Conservation (phyloP, 2,113 vertebrate species). For the Ahaetulla prasina region DNA sequence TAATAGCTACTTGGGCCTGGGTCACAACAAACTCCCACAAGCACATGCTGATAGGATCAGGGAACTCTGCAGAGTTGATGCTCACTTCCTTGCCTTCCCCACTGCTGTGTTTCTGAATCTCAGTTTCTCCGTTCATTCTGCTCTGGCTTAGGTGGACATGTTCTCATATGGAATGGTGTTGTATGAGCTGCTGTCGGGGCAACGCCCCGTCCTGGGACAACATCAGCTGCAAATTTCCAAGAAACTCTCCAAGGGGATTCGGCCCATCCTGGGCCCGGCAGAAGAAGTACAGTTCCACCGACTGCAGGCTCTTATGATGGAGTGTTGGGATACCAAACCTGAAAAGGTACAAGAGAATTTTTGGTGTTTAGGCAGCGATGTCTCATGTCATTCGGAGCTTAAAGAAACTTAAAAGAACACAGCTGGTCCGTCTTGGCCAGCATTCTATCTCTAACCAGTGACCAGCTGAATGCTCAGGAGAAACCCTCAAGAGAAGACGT, state of each 20-base stretch:
- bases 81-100: background rate
- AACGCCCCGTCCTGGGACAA: conserved; percentile 82
- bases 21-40: too few species aligned
- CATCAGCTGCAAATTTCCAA: conserved; percentile 93
- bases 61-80: background rate
- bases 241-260: conserved; percentile 89
- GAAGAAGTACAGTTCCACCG: conserved; percentile 88
- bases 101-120: too few species aligned
- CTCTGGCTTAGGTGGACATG: conserved; percentile 86
- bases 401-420: background rate
- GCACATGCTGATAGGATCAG: background rate
- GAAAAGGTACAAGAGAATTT: conserved; percentile 79
- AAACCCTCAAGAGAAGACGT: background rate
- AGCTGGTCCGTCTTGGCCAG: too few species aligned
- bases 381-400: background rate
- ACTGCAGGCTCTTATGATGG: conserved; percentile 83
- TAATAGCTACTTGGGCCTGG: too few species aligned
- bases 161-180: conserved; percentile 98
- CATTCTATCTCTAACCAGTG: background rate
- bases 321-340: conserved; percentile 96
- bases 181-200: conserved; percentile 89
- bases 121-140: background rate
- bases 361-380: background rate
- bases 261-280: conserved; percentile 79
- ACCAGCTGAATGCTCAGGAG: background rate